A percentile compares a stretch with the other conserved stretches of the same genome.
Evolutionary conservation across 1,140 invertebrate species (phyloP).

Genomic region (Pachypeltis micranthus): DNA sequence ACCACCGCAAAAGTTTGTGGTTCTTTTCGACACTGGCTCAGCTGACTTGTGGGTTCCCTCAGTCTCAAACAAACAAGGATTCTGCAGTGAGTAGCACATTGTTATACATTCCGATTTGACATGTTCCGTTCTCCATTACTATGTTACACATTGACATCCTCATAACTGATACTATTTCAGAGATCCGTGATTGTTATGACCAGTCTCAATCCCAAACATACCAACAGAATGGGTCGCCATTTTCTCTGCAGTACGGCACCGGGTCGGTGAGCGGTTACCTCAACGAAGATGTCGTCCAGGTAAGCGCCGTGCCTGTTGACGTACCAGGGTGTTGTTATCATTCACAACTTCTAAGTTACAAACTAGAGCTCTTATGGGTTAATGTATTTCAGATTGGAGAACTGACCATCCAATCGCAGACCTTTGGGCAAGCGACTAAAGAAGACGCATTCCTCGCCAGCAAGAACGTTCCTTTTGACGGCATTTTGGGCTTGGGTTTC

Average conservation of each 20-base stretch:
- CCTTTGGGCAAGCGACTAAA: background rate
- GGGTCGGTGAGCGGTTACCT: background rate
- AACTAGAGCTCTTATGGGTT: background rate
- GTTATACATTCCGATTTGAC: too few species aligned
- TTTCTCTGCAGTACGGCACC: background rate
- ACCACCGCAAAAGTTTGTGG: constrained; percentile 15
- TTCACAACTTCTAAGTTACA: background rate
- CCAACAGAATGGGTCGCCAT: background rate
- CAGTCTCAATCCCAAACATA: background rate
- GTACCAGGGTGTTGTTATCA: background rate
- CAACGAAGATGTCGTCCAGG: background rate
- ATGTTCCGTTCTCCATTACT: too few species aligned
- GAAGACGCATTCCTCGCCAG: background rate
- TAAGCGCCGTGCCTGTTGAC: background rate
- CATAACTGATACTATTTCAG: too few species aligned
- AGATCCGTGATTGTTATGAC: too few species aligned
- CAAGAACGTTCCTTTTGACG: constrained; percentile 42
- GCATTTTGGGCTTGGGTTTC: constrained; percentile 47
- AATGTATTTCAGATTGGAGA: constrained; percentile 10
- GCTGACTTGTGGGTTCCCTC: constrained; percentile 20
- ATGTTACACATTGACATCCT: too few species aligned
- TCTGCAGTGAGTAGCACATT: constrained; percentile 21
- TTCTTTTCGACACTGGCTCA: constrained; percentile 21
- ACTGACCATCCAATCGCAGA: background rate
- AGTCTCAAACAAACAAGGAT: background rate